Base-by-base conservation (phyloP, 2,888 invertebrate genomes). In the Troglohyphantes excavatus region DNA sequence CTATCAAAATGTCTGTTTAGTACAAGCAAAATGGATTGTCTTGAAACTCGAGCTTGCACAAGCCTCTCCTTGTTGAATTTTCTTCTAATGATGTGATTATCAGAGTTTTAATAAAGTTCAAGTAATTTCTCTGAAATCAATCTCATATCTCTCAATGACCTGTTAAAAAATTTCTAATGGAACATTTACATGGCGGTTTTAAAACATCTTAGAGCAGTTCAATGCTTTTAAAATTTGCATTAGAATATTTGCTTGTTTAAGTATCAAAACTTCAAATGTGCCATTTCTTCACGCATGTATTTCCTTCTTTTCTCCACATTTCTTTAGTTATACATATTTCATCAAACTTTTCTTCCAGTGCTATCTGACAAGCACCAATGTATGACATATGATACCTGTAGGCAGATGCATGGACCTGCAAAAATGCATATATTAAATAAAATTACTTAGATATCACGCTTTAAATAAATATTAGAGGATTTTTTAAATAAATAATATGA, bases 341-440 rank as follows among this genome's bases (percentile, higher is more conserved):
- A 46, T 93, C 92, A 92, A 94, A 94, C 33, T 93, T 93, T 19
- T 93, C 92, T 91, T 93, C 93, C 70, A 92, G 92, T 2, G 94
- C 94, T 83, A 95, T 93, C 21, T 94, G 93, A 90, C 94, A 94
- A 0, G 95, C 95, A n/a, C 95, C 95, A 61, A 95, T 93, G 92
- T 94, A 95, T 0, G 95, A 94, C 19, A 95, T 94, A 92, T 95
- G 95, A 92, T 95, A 95, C 9, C 95, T 93, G 93, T 95, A 94
- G 0, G 95, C 95, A 23, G 94, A 94, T 1, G 94, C 94, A 92
- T 94, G 94, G 17, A 95, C 95, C 94, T 95, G 23, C 43, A 68
- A 82, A 23, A 27, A 68, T 17, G 13, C 11, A 75, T 27, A 11
- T 9, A n/a, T n/a, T 27, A 21, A 13, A 26, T 39, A 59, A 9